Percentiles rank a stretch among this genome's conserved stretches.
Evolutionary conservation across 1,140 invertebrate genomes (phyloP).

Genomic region (Galleria mellonella): DNA sequence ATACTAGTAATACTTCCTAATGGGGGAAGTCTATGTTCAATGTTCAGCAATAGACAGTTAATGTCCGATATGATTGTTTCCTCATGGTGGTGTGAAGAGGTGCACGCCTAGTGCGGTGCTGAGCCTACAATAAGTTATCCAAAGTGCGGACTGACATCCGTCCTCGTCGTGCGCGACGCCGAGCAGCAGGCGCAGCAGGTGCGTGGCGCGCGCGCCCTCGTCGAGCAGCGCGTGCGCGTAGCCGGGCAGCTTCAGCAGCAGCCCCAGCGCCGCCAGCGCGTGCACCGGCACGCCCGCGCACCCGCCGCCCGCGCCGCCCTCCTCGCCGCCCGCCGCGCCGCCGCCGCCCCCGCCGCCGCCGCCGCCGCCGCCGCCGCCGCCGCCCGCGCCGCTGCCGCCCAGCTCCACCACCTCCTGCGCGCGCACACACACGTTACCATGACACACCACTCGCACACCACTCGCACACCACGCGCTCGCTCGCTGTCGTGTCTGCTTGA

Average conservation of each 20-base stretch:
- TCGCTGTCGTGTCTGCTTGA: too few relatives aligned
- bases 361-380: slow-evolving; percentile 82
- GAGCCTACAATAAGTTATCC: too few relatives aligned
- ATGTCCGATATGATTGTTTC: too few relatives aligned
- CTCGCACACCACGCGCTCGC: too few relatives aligned
- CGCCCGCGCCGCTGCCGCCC: slow-evolving; percentile 36
- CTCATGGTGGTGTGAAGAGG: too few relatives aligned
- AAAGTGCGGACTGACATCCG: slow-evolving; percentile 77
- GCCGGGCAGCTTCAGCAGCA: slow-evolving; percentile 90
- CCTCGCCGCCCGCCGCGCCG: slow-evolving; percentile 77
- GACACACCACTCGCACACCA: not conserved
- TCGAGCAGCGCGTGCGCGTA: slow-evolving; percentile 91
- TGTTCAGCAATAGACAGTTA: too few relatives aligned
- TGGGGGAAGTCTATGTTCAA: too few relatives aligned
- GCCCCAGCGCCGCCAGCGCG: slow-evolving; percentile 90
- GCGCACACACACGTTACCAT: not conserved
- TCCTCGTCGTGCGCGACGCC: slow-evolving; percentile 94
- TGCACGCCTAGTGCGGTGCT: too few relatives aligned
- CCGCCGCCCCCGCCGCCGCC: slow-evolving; percentile 55
- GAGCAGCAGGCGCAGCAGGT: slow-evolving; percentile 87
- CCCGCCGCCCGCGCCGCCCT: slow-evolving; percentile 78
- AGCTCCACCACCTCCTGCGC: slow-evolving; percentile 58
- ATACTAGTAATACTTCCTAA: too few relatives aligned
- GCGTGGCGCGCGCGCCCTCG: slow-evolving; percentile 89
- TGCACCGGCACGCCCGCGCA: slow-evolving; percentile 85